phyloP scores from a whole-genome alignment of 2,797 vertebrate species.

The Allobates femoralis region DNA sequence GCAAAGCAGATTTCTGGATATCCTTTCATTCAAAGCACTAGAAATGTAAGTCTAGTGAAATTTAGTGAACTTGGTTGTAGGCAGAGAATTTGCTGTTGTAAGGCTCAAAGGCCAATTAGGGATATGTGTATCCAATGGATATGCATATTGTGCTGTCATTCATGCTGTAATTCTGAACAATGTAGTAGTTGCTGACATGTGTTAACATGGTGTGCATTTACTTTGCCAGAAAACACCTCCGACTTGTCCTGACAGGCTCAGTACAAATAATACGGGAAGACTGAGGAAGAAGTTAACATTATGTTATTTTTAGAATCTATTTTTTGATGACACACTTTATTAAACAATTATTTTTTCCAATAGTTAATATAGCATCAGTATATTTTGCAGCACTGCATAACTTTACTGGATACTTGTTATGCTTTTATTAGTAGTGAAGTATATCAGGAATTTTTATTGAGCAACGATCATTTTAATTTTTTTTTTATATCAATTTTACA shows the following conservation, averaged over 20 bases:
- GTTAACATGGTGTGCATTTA: background rate
- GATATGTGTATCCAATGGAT: background rate
- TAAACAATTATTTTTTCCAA: too few species aligned
- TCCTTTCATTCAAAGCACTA: background rate
- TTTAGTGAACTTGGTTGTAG: background rate
- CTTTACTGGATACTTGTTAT: too few species aligned
- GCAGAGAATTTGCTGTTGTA: background rate
- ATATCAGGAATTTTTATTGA: too few species aligned
- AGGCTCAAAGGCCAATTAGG: background rate
- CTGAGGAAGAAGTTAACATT: background rate
- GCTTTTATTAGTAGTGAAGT: too few species aligned
- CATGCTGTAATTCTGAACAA: slow-evolving; percentile 2
- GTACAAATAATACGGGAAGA: background rate
- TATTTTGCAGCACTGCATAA: too few species aligned
- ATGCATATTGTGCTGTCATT: background rate
- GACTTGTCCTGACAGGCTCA: slow-evolving; percentile 15
- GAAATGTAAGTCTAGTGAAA: background rate
- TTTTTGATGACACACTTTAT: background rate
- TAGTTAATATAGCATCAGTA: too few species aligned
- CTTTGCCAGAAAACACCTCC: background rate
- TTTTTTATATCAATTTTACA: too few species aligned
- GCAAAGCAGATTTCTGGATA: background rate
- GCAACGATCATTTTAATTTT: too few species aligned
- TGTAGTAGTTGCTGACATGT: background rate
- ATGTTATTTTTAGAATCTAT: slow-evolving; percentile 7